Evolutionary conservation across 2,113 vertebrate species (phyloP), one percentile per base, ranked within the genome.

Genomic region (Sula dactylatra): DNA sequence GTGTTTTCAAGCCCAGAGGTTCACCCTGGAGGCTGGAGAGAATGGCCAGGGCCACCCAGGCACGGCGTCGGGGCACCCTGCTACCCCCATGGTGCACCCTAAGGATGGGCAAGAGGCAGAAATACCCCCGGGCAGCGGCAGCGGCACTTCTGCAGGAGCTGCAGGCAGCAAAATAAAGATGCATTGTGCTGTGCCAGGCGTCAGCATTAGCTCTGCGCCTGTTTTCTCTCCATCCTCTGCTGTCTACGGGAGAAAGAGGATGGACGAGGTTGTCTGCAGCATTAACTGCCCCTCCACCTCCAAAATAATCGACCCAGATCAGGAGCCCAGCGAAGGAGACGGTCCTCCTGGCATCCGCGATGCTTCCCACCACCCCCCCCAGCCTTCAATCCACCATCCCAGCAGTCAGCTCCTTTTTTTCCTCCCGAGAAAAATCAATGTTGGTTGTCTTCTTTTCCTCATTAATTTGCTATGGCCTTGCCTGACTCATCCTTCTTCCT

Each of bases 281-380:
- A 1, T 36, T 21, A 10, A 9, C 67, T 15, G 27, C n/a, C 31
- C 69, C 69, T 52, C 76, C 8, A 6, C 18, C 62, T 36, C 62
- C 55, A 14, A 34, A 69, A 29, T 0, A 15, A n/a, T 16, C 4
- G 4, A 11, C 20, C 34, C 36, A 7, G 10, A 20, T n/a, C 8
- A 6, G 29, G 50, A 64, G 7, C 72, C 24, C 67, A 26, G 38
- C 2, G 0, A 27, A 62, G 54, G 83, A 24, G 69, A 36, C 1
- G 2, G 54, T 47, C 10, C 16, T 36, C 3, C 5, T 32, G 27
- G 45, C 70, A 45, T 3, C 45, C 59, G 10, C 2, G 1, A 4
- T 8, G 32, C 15, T 67, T 74, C 62, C 50, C 59, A 3, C 29
- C 7, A 4, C 7, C 17, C 14, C 14, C 17, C 18, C 16, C 76